Percentiles rank a stretch among this genome's conserved stretches.
These are phyloP conservation scores for Rhynchonema sp. DNA, from an alignment of 2,888 invertebrate species.

Conservation along the genomic window DNA sequence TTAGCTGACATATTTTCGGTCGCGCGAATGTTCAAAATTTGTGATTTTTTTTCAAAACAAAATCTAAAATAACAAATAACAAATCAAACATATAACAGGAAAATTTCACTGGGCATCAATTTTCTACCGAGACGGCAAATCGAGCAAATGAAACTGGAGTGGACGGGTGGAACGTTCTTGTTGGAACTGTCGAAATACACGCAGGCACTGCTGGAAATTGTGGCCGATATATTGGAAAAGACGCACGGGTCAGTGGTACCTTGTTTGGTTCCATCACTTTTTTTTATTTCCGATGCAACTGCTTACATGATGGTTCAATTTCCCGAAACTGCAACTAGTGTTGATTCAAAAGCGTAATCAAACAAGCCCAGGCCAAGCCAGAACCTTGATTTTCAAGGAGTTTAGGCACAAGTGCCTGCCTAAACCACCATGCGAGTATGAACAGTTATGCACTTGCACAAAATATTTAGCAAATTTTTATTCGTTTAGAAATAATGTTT, in stretches of 20 bases:
- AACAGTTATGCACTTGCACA: too few relatives aligned
- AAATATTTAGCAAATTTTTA: too few relatives aligned
- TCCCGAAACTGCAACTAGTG: too few relatives aligned
- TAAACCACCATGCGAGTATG: too few relatives aligned
- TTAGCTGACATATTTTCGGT: background rate
- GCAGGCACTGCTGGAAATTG: background rate
- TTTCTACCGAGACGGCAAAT: background rate
- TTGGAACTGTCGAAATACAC: background rate
- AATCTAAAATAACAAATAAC: too few relatives aligned
- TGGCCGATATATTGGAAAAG: background rate
- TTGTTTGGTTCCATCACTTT: too few relatives aligned
- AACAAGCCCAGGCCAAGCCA: background rate
- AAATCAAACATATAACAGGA: too few relatives aligned
- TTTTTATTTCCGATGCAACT: too few relatives aligned
- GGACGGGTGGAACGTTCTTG: background rate
- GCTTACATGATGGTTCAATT: too few relatives aligned
- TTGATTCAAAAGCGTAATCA: too few relatives aligned
- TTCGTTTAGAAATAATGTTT: too few relatives aligned
- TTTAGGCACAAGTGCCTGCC: background rate
- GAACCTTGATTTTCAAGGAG: background rate
- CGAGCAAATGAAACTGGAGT: background rate
- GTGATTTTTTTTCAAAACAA: too few relatives aligned
- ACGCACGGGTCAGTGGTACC: background rate
- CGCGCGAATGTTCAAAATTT: background rate
- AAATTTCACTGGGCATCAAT: background rate